A percentile compares a stretch with the other conserved stretches of the same genome.
Conservation (phyloP, 1,140 invertebrate genomes). For the Neodiprion pinetum region DNA sequence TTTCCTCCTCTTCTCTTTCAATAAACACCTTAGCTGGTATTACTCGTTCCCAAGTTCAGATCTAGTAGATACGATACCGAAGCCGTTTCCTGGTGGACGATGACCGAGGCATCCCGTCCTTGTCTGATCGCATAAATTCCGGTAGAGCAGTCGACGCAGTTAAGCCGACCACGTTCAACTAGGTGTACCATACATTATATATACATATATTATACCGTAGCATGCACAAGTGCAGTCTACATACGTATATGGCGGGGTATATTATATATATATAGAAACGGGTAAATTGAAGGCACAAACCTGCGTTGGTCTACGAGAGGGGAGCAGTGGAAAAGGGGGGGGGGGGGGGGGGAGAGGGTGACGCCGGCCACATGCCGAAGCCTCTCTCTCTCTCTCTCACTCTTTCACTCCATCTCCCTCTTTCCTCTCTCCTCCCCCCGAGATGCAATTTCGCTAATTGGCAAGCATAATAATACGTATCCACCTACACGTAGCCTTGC, state of each 20-base stretch:
- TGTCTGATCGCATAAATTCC: not conserved
- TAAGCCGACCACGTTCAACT: not conserved
- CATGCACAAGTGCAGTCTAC: not conserved
- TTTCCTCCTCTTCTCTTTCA: too few species aligned
- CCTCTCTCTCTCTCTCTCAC: not conserved
- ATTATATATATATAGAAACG: not conserved
- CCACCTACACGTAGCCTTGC: not conserved
- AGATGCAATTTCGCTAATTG: slow-evolving; percentile 47
- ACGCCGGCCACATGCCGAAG: not conserved
- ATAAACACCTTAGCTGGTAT: too few species aligned
- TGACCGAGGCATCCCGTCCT: not conserved
- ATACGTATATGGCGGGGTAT: not conserved
- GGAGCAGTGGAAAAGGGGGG: not conserved
- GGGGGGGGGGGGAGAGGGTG: not conserved
- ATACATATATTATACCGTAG: not conserved
- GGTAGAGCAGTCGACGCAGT: slow-evolving; percentile 1
- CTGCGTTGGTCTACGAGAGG: not conserved
- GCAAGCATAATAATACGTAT: slow-evolving; percentile 38
- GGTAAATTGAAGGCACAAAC: not conserved
- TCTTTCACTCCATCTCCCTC: not conserved
- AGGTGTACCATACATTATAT: not conserved
- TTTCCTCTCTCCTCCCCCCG: not conserved
- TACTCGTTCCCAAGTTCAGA: too few species aligned
- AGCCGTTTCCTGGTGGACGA: not conserved
- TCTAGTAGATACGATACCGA: not conserved